These are phyloP conservation scores for Aphrophora alni DNA, from an alignment of 2,888 invertebrate genomes.

Conservation along the genomic window DNA sequence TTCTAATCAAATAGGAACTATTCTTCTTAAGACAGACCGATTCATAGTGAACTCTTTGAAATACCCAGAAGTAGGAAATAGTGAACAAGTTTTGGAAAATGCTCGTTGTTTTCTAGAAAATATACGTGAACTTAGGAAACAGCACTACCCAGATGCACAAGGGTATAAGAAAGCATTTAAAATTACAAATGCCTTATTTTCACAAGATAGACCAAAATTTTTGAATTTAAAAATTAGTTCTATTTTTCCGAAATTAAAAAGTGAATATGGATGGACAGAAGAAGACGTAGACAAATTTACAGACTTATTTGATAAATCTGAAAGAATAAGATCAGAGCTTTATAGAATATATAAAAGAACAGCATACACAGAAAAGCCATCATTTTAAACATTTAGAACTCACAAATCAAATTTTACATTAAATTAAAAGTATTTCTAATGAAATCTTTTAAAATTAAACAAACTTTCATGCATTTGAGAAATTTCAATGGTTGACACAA, in stretches of 20 bases:
- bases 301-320: not conserved
- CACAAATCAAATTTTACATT: too few species aligned
- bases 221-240: not conserved
- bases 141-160: not conserved
- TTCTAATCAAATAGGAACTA: not conserved
- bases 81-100: constrained; percentile 9
- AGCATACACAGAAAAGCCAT: not conserved
- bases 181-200: not conserved
- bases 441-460: too few species aligned
- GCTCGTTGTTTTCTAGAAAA: not conserved
- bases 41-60: not conserved
- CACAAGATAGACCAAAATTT: not conserved
- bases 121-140: not conserved
- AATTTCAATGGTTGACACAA: too few species aligned
- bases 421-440: too few species aligned
- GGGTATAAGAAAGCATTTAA: not conserved
- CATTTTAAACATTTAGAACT: not conserved
- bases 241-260: not conserved
- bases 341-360: not conserved
- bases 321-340: not conserved
- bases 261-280: not conserved
- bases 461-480: too few species aligned
- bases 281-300: not conserved
- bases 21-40: not conserved
- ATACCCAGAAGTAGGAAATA: not conserved